Conservation (phyloP, 2,113 vertebrate species). For the Asarcornis scutulata region DNA sequence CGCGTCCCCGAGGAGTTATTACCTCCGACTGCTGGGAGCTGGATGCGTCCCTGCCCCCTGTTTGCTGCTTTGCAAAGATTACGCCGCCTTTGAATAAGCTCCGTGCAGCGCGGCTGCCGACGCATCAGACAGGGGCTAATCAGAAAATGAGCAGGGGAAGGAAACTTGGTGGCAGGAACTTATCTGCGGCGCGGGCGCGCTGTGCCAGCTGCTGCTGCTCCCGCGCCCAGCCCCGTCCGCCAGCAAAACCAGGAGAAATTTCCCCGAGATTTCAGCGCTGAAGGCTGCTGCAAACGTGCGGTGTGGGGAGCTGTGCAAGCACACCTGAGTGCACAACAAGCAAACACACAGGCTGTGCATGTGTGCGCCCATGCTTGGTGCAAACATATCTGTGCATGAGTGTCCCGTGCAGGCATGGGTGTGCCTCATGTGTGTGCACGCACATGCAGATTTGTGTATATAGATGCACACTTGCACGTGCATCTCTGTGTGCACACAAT, state of each 20-base stretch:
- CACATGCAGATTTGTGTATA: accelerated
- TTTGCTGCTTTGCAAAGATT: conserved; percentile 59
- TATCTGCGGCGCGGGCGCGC: not conserved
- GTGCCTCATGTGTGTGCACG: too few relatives aligned
- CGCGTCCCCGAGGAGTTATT: not conserved
- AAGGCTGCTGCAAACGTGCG: accelerated
- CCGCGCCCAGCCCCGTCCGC: not conserved
- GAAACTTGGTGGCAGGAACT: conserved; percentile 43
- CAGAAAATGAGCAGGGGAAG: conserved; percentile 52
- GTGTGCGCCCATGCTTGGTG: accelerated
- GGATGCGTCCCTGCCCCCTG: conserved; percentile 23
- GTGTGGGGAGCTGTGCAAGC: not conserved
- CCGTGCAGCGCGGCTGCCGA: not conserved
- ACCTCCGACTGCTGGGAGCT: conserved; percentile 27
- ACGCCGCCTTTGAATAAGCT: conserved; percentile 52
- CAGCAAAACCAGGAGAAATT: not conserved
- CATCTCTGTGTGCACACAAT: too few relatives aligned
- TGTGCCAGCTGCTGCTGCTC: not conserved
- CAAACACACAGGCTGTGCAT: not conserved
- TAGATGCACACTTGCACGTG: not conserved
- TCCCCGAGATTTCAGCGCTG: accelerated
- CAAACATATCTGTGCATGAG: accelerated
- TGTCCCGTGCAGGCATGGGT: too few relatives aligned
- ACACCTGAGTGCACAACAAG: not conserved
- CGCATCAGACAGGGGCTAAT: conserved; percentile 49